Evolutionary conservation across 1,140 invertebrate species (phyloP).

Genomic region (Venustaconcha ellipsiformis): DNA sequence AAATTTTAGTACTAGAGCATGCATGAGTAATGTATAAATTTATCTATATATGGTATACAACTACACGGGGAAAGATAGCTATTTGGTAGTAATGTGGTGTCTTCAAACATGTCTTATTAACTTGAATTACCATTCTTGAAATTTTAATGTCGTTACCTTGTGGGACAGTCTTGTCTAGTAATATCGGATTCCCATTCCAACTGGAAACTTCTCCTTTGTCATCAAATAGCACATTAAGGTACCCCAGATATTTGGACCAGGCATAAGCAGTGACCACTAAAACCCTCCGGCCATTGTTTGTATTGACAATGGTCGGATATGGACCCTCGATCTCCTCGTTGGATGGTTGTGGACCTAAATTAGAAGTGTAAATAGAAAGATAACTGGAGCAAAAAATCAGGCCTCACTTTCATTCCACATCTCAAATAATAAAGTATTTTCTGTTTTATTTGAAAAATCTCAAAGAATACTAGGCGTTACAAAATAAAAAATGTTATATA

Average conservation of each 20-base stretch:
- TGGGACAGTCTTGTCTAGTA: slow-evolving; percentile 76
- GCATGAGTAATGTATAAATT: too few relatives aligned
- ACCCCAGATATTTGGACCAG: slow-evolving; percentile 91
- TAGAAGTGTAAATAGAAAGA: neutral
- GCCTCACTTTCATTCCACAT: too few relatives aligned
- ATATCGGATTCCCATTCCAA: slow-evolving; percentile 82
- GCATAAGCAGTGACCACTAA: slow-evolving; percentile 92
- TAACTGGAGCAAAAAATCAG: too few relatives aligned
- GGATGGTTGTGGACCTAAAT: slow-evolving; percentile 71
- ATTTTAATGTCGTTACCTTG: slow-evolving; percentile 37
- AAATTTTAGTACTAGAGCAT: too few relatives aligned
- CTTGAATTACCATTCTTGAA: neutral
- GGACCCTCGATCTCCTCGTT: slow-evolving; percentile 77
- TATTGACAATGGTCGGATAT: slow-evolving; percentile 83
- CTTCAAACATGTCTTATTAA: neutral
- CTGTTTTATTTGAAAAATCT: too few relatives aligned
- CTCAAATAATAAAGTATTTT: too few relatives aligned
- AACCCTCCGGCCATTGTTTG: slow-evolving; percentile 79
- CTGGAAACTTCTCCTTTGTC: slow-evolving; percentile 77
- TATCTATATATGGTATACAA: too few relatives aligned
- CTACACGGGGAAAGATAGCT: too few relatives aligned
- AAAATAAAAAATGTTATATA: too few relatives aligned
- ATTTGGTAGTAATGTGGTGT: neutral
- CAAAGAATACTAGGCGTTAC: too few relatives aligned
- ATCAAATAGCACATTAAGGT: slow-evolving; percentile 80